Evolutionary conservation across 2,888 invertebrate species (phyloP).

Genomic region (Agrilus cyanescens): DNA sequence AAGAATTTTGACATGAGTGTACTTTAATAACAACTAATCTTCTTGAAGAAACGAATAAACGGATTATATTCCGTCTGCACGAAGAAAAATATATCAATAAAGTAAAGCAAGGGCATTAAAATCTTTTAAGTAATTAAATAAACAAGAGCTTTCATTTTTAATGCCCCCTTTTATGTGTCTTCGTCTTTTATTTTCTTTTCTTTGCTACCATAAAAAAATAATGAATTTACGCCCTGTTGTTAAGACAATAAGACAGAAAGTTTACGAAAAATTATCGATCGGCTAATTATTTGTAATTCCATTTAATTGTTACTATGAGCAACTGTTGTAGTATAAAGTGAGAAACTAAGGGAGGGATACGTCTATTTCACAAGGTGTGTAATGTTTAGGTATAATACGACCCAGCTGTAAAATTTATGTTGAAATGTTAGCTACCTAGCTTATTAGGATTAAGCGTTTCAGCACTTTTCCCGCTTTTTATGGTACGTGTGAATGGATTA

Average conservation of each 20-base stretch:
- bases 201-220: no score
- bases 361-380: background rate
- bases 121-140: conserved; percentile 22
- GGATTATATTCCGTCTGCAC: conserved; percentile 18
- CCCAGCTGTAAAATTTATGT: background rate
- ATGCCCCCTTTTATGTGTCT: conserved; percentile 14
- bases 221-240: no score
- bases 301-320: no score
- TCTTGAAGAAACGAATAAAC: conserved; percentile 15
- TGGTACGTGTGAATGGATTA: no score
- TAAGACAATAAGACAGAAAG: no score
- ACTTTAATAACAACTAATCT: conserved; percentile 17
- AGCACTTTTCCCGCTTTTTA: no score
- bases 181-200: conserved; percentile 7
- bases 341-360: no score
- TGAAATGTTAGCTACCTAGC: no score
- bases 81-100: conserved; percentile 19
- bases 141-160: conserved; percentile 20
- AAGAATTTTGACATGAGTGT: conserved; percentile 8
- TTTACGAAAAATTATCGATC: no score
- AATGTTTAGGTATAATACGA: background rate
- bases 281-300: no score
- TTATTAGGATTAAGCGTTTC: no score
- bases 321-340: no score
- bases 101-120: conserved; percentile 17